Evolutionary conservation across 2,113 vertebrate species (phyloP).

Genomic region (Limanda limanda): DNA sequence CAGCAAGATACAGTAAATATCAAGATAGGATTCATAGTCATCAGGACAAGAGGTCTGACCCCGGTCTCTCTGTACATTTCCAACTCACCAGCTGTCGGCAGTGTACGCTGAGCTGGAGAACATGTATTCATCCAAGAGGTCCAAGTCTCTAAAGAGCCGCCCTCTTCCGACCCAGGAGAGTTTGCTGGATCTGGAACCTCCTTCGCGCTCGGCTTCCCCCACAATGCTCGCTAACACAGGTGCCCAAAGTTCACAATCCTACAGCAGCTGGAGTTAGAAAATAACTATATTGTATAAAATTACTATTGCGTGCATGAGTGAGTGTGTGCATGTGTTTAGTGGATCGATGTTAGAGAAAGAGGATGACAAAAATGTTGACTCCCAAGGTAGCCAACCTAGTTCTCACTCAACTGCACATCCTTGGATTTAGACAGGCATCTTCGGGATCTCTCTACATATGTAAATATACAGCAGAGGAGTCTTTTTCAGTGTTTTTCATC

Average conservation of each 20-base stretch:
- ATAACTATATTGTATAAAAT: not conserved
- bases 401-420: constrained; percentile 27
- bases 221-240: constrained; percentile 77
- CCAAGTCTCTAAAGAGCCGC: constrained; percentile 81
- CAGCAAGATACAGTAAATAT: constrained; percentile 4
- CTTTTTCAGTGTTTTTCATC: not conserved
- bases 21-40: not conserved
- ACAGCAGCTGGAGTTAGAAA: not conserved
- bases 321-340: not conserved
- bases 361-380: constrained; percentile 15
- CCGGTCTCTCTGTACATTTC: constrained; percentile 46
- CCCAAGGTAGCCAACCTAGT: constrained; percentile 36
- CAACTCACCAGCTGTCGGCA: constrained; percentile 87
- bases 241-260: constrained; percentile 37
- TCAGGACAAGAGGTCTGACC: constrained; percentile 31
- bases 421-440: constrained; percentile 18
- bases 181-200: constrained; percentile 76
- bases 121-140: constrained; percentile 88
- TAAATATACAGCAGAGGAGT: constrained; percentile 15
- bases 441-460: not conserved
- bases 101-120: constrained; percentile 95
- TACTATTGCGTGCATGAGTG: not conserved
- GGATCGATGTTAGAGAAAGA: not conserved
- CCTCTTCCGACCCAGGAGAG: constrained; percentile 84
- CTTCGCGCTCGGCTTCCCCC: constrained; percentile 78